These are phyloP conservation scores for Forbesichthys papilliferus DNA, from an alignment of 2,113 vertebrate species.

Conservation along the genomic window DNA sequence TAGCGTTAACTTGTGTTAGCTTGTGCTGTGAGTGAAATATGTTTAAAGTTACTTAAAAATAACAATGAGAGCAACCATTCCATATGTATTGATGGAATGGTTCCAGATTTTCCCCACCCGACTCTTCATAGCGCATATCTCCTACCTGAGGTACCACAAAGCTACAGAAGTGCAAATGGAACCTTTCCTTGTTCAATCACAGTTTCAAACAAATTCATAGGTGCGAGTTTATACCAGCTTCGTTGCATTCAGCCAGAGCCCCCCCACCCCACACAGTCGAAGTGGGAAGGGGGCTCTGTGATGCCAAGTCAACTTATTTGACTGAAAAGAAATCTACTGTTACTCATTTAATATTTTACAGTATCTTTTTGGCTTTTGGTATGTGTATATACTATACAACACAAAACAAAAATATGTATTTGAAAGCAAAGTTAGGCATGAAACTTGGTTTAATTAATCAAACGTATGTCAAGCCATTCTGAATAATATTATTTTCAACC, in stretches of 20 bases:
- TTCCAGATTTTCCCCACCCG: constrained; percentile 7
- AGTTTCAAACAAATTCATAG: not conserved
- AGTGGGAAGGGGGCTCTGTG: no score
- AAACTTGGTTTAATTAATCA: no score
- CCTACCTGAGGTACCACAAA: constrained; percentile 22
- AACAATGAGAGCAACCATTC: constrained; percentile 7
- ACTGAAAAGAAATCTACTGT: no score
- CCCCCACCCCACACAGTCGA: not conserved
- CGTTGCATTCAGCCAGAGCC: not conserved
- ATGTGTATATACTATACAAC: no score
- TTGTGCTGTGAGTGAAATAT: constrained; percentile 18
- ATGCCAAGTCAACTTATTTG: no score
- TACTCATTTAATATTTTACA: no score
- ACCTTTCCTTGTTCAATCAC: constrained; percentile 27
- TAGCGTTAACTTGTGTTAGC: constrained; percentile 1
- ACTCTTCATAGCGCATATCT: not conserved
- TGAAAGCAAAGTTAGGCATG: no score
- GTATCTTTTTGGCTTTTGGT: no score
- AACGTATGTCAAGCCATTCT: no score
- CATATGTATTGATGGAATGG: not conserved
- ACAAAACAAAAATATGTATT: no score
- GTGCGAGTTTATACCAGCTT: constrained; percentile 6
- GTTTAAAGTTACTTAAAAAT: not conserved
- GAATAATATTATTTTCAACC: no score
- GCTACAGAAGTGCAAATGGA: constrained; percentile 24